Percentiles rank a stretch among this genome's conserved stretches.
Conservation (phyloP, 2,888 invertebrate species). For the Trypoxylon attenuatum region DNA sequence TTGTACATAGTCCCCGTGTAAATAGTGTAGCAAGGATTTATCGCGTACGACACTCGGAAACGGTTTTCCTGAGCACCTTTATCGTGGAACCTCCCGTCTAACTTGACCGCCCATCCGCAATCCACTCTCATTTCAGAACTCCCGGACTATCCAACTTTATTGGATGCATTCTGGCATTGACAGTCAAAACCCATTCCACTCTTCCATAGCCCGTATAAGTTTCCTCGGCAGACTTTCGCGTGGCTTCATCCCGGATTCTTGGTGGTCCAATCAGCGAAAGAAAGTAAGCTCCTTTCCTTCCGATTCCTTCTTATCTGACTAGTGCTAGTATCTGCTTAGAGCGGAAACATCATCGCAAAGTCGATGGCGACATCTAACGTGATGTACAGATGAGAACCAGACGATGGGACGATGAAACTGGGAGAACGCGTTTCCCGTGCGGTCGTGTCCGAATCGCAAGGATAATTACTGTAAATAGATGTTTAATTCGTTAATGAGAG, state of each 20-base stretch:
- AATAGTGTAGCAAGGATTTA: constrained; percentile 57
- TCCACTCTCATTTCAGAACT: not conserved
- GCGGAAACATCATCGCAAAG: not conserved
- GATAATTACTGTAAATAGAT: constrained; percentile 39
- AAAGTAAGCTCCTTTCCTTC: not conserved
- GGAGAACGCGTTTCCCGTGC: constrained; percentile 29
- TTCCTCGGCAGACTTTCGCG: too few species aligned
- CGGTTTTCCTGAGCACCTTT: constrained; percentile 24
- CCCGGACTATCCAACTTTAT: constrained; percentile 3
- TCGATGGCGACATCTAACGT: not conserved
- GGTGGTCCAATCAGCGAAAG: not conserved
- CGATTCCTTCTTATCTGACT: not conserved
- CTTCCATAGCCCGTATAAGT: too few species aligned
- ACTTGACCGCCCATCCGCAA: not conserved
- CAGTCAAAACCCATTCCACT: too few species aligned
- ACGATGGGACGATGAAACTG: not conserved
- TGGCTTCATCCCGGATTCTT: too few species aligned
- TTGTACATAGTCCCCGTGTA: constrained; percentile 60
- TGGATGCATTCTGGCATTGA: not conserved
- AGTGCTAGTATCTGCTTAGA: not conserved
- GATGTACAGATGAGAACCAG: too few species aligned
- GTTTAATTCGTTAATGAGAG: constrained; percentile 10
- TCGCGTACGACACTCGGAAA: constrained; percentile 36
- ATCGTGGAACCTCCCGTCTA: constrained; percentile 2
- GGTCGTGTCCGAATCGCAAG: constrained; percentile 26